Evolutionary conservation across 2,113 vertebrate genomes (phyloP), one percentile per base, ranked within the genome.

Genomic region (Bostrychus sinensis): DNA sequence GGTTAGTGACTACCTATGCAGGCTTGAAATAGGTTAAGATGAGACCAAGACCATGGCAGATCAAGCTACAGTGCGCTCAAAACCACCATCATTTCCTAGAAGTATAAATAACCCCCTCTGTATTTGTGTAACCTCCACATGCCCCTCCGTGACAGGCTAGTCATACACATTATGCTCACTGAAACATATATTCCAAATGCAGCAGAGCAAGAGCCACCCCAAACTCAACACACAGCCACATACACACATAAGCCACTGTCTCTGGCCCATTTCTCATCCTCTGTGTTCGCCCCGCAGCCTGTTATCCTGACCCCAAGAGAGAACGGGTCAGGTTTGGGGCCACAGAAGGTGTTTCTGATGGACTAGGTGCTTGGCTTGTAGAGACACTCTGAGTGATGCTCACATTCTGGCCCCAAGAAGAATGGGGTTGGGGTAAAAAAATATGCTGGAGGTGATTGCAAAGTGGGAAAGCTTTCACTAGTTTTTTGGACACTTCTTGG

Each of bases 61-160:
- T 83, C 84, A 80, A 67, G 51, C 66, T 55, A 67, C 62, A 80
- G 77, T 77, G 72, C 67, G 77, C 72, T 81, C 83, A 92, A 93
- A 94, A 94, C 86, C 82, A 81, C 85, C 90, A 93, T 92, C 90
- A 93, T 94, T 95, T 94, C 91, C 91, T 89, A 90, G 86, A 92
- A 94, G 87, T 88, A 94, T 95, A 96, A 95, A 96, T 95, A 97
- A 95, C 93, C 93, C 92, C 91, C 88, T 70, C 79, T 82, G 73
- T 95, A 93, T 95, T 96, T 94, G 95, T 93, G 90, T 97, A 96
- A 96, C 94, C 93, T 90, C 89, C 74, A 84, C 78, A 70, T 92
- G 88, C 84, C 89, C 90, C 91, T 91, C 93, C 93, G 22, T 92
- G 91, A 91, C 88, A 91, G 90, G 85, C 80, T 75, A 90, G 92